Conservation (phyloP, 2,888 invertebrate species). For the Philereme vetulata region DNA sequence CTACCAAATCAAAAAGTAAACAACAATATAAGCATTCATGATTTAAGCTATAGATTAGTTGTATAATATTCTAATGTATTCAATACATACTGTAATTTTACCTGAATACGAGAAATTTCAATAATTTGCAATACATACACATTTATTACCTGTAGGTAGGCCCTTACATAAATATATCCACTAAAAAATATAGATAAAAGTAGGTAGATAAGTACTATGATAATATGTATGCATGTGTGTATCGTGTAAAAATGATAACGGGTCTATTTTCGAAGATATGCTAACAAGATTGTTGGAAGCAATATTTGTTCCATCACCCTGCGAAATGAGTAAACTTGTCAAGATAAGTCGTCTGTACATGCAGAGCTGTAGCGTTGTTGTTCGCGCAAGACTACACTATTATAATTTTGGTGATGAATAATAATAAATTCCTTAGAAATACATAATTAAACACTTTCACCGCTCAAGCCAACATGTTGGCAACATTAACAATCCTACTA, state of each 20-base stretch:
- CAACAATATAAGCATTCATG: no score
- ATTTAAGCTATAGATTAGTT: no score
- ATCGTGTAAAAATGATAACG: slow-evolving; percentile 43
- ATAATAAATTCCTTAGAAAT: slow-evolving; percentile 31
- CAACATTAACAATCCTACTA: no score
- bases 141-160: no score
- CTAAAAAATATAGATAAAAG: no score
- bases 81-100: no score
- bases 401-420: slow-evolving; percentile 22
- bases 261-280: slow-evolving; percentile 59
- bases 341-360: slow-evolving; percentile 76
- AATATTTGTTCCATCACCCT: slow-evolving; percentile 62
- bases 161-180: no score
- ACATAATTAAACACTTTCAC: slow-evolving; percentile 10
- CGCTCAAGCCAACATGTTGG: neutral
- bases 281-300: slow-evolving; percentile 65
- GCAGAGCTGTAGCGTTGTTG: slow-evolving; percentile 61
- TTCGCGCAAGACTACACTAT: slow-evolving; percentile 53
- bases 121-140: no score
- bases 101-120: no score
- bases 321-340: slow-evolving; percentile 72
- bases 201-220: no score
- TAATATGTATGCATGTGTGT: neutral
- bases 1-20: no score
- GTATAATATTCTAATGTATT: no score